Evolutionary conservation across 2,888 invertebrate genomes (phyloP).

Genomic region (Schrankia costaestrigalis): DNA sequence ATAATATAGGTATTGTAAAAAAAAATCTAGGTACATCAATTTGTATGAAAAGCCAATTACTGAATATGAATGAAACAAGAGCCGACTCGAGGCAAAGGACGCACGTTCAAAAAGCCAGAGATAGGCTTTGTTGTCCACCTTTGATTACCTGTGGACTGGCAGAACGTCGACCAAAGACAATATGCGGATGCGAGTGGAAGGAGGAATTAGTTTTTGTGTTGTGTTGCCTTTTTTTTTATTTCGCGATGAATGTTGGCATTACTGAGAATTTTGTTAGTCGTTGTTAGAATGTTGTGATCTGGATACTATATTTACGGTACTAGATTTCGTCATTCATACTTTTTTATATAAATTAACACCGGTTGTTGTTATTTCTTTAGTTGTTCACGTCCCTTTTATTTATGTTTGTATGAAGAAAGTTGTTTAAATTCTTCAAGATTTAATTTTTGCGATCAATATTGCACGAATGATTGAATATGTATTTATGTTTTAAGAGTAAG

Average conservation of each 20-base stretch:
- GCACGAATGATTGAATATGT: too few relatives aligned
- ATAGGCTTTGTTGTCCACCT: conserved; percentile 72
- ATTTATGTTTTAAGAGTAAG: too few relatives aligned
- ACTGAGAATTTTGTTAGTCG: conserved; percentile 21
- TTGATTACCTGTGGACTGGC: conserved; percentile 65
- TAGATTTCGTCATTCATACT: too few relatives aligned
- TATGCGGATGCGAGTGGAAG: conserved; percentile 39
- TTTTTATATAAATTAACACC: too few relatives aligned
- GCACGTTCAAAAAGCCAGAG: conserved; percentile 61
- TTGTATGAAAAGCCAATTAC: conserved; percentile 74
- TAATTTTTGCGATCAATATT: too few relatives aligned
- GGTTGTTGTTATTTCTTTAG: too few relatives aligned
- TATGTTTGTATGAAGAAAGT: too few relatives aligned
- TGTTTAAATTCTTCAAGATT: too few relatives aligned
- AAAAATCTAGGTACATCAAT: conserved; percentile 40
- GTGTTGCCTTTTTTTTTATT: conserved; percentile 20
- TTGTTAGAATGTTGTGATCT: background rate
- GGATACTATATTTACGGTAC: too few relatives aligned
- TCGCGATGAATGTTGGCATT: conserved; percentile 11
- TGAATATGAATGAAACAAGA: conserved; percentile 58
- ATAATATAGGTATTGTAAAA: background rate
- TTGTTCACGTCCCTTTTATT: too few relatives aligned
- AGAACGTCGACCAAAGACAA: conserved; percentile 47
- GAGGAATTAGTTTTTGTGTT: conserved; percentile 38
- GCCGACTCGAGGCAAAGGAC: conserved; percentile 48